A percentile compares a stretch with the other conserved stretches of the same genome.
Conservation (phyloP, 2,888 invertebrate genomes). For the Aphrophora alni region DNA sequence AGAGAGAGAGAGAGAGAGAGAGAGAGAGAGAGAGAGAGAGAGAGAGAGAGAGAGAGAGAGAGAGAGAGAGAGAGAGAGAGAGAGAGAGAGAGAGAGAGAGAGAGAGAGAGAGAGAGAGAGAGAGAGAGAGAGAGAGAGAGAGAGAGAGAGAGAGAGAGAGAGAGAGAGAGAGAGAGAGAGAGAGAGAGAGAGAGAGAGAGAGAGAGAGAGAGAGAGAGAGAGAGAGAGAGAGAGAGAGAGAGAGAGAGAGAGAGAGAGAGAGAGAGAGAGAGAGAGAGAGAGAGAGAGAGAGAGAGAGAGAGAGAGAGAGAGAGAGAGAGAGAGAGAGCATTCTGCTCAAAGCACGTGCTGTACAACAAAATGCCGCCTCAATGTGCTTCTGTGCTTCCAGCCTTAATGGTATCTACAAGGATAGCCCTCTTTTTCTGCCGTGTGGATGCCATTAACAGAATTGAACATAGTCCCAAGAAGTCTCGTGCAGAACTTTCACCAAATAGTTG, state of each 20-base stretch:
- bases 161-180: not conserved
- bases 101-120: not conserved
- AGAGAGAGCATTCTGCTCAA: not conserved
- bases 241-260: not conserved
- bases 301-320: not conserved
- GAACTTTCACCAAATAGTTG: too few relatives aligned
- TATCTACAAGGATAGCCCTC: not conserved
- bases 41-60: not conserved
- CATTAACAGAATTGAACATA: not conserved
- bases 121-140: not conserved
- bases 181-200: not conserved
- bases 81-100: not conserved
- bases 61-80: not conserved
- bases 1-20: not conserved
- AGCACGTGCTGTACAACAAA: constrained; percentile 16
- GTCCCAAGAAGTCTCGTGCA: too few relatives aligned
- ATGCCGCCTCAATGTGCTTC: not conserved
- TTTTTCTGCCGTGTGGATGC: not conserved
- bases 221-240: not conserved
- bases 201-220: not conserved
- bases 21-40: not conserved
- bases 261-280: not conserved
- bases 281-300: not conserved
- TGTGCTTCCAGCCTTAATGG: not conserved
- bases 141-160: not conserved